Base-by-base conservation (phyloP, 1,140 invertebrate species). In the Pemphigus obesinymphae region DNA sequence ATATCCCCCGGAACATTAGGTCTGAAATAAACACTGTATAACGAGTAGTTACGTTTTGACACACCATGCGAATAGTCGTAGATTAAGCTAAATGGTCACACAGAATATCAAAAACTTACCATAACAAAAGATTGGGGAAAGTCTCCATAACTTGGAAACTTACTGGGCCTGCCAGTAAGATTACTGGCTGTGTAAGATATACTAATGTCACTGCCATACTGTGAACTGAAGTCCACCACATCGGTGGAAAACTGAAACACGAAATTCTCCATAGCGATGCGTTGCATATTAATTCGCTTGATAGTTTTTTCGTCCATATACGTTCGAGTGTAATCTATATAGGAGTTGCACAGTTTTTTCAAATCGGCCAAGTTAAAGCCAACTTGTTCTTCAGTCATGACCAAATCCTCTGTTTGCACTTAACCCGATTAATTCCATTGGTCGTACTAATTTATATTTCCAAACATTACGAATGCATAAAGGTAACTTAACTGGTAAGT, bases 101-200 rank as follows among this genome's bases (percentile, higher is more conserved):
- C 43, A 5, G 8, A 45, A 11, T 45, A 11, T 2, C 13, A 8
- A 61, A 26, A 40, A 87, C 86, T 89, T 90, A 96, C 95, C 91
- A 96, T 93, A 76, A 95, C 93, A 90, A 93, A 96, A 63, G 94
- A 91, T 86, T 96, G 93, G 15, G 94, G 93, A 89, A 93, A 96
- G 86, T 97, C 96, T 63, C 95, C 95, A 88, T 96, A 96, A 82
- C 91, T 90, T 1, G 95, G 95, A 89, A 92, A 97, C 86, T 95
- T 94, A 23, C 90, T 92, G 2, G 93, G 92, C 85, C 92, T 91
- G 11, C 95, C 95, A 82, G 92, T 90, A 83, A 97, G 89, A 87
- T 97, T 97, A 45, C 91, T 90, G 13, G 94, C 95, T 11, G 93
- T 94, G 85, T 97, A 97, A 0, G 94, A 96, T 86, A 96, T 92